These are phyloP conservation scores for Temnothorax nylanderi DNA, from an alignment of 1,140 invertebrate genomes.

Conservation along the genomic window DNA sequence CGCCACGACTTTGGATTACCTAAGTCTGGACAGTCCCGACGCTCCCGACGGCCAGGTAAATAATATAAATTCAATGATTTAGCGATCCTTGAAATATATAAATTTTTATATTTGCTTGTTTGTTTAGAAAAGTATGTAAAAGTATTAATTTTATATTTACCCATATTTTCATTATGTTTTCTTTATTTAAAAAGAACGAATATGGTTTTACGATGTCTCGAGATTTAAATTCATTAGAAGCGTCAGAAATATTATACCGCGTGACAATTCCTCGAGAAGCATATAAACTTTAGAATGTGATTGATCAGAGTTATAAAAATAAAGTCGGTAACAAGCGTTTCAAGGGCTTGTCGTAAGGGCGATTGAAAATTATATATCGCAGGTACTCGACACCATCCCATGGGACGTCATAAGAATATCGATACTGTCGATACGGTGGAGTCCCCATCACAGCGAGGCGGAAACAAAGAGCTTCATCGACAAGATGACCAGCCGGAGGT, in stretches of 20 bases:
- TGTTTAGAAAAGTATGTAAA: background rate
- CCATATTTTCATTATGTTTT: background rate
- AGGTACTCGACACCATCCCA: slow-evolving; percentile 84
- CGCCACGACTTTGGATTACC: slow-evolving; percentile 89
- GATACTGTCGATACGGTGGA: slow-evolving; percentile 83
- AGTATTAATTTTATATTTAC: background rate
- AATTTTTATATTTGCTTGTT: background rate
- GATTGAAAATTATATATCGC: slow-evolving; percentile 54
- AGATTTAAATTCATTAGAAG: background rate
- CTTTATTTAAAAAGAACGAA: background rate
- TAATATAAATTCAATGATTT: background rate
- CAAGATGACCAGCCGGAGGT: slow-evolving; percentile 79
- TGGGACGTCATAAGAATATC: slow-evolving; percentile 84
- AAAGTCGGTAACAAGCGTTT: background rate
- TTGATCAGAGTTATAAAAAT: slow-evolving; percentile 18
- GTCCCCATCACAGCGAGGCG: slow-evolving; percentile 78
- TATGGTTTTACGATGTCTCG: background rate
- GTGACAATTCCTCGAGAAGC: background rate
- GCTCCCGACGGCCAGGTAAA: slow-evolving; percentile 78
- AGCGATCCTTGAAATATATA: background rate
- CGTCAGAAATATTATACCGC: background rate
- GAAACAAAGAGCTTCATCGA: slow-evolving; percentile 81
- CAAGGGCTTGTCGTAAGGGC: slow-evolving; percentile 10
- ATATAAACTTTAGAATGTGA: background rate
- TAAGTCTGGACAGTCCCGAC: slow-evolving; percentile 88